Evolutionary conservation across 2,888 invertebrate genomes (phyloP), one percentile per base, ranked within the genome.

Genomic region (Harpagoxenus sublaevis): DNA sequence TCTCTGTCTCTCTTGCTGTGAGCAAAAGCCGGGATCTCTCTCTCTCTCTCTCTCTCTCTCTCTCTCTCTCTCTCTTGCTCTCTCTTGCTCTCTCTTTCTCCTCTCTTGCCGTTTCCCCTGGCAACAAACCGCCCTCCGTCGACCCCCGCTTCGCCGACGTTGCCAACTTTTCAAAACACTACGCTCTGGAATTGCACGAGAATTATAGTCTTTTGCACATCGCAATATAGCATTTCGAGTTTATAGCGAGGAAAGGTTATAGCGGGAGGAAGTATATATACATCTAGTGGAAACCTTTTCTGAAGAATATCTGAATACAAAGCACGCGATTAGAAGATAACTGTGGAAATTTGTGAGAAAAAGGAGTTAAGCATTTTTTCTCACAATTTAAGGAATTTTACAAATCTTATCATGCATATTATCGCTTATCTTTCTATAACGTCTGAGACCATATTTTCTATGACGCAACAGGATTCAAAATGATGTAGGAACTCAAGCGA

Each of bases 151-250:
- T 45, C 10, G 23, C 12, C 39, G 23, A 51, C 75, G 60, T 74
- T 79, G 75, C 75, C 75, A 60, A 75, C 79, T 74, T 81, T 75
- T 75, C 48, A 74, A 81, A 75, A 81, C 75, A 74, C 57, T 55
- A 55, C 75, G 23, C 12, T 48, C n/a, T 5, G 57, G 15, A 45
- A 78, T 68, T 1, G 71, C 45, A 23, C 45, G 35, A 57, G 79
- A 62, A 74, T 75, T 35, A 75, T 81, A 51, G 75, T 12, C 39
- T 51, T 60, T 42, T 31, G 23, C 9, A 68, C 48, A 18, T 48
- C 23, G 42, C 18, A 53, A 71, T 55, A 9, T 15, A 70, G n/a
- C 35, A 65, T 42, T 73, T 53, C 15, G 18, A 48, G 55, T 28
- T 57, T 73, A 45, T 35, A 51, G 73, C 18, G 15, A 31, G 39